These are phyloP conservation scores for Scolopax rusticola DNA, from an alignment of 2,797 vertebrate genomes.

Conservation along the genomic window DNA sequence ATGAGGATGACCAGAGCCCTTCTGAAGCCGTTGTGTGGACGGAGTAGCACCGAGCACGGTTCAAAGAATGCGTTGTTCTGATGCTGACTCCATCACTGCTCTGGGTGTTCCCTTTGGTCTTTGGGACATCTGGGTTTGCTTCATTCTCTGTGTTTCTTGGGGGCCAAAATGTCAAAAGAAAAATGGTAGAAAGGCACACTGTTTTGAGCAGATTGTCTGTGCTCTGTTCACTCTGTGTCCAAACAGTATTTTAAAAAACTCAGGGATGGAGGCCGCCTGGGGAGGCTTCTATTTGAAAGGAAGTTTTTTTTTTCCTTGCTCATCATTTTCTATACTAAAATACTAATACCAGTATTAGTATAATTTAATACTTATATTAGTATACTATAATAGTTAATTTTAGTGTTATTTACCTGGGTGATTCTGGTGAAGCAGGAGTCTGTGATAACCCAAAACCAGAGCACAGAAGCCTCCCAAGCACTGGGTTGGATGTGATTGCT, in stretches of 20 bases:
- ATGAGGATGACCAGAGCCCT: neutral
- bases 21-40: neutral
- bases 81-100: neutral
- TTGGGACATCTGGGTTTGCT: neutral
- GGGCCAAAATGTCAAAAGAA: neutral
- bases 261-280: neutral
- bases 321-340: neutral
- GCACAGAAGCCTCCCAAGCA: neutral
- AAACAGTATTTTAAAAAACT: neutral
- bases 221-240: neutral
- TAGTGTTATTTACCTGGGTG: neutral
- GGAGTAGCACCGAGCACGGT: neutral
- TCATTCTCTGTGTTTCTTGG: neutral
- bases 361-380: neutral
- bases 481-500: neutral
- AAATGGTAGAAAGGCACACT: neutral
- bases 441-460: neutral
- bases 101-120: neutral
- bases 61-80: neutral
- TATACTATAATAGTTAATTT: neutral
- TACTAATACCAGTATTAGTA: neutral
- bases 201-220: neutral
- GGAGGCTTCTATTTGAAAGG: neutral
- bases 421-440: neutral
- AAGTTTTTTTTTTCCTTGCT: neutral